Evolutionary conservation across 2,888 invertebrate species (phyloP).

Genomic region (Dromius quadrimaculatus): DNA sequence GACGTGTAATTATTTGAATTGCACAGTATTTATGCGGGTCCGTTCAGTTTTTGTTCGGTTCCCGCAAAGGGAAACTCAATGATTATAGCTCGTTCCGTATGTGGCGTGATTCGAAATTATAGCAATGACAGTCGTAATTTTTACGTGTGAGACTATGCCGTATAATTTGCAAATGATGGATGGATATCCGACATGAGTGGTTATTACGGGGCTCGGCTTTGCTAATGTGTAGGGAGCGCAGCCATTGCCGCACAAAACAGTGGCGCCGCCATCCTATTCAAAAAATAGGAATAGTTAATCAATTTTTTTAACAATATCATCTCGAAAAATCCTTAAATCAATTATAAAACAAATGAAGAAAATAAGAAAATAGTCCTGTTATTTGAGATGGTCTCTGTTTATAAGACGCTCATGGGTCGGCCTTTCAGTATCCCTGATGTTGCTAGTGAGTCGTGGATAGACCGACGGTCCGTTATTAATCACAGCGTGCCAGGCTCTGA

Average conservation of each 20-base stretch:
- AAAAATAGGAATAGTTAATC: no score
- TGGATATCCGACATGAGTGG: slow-evolving; percentile 64
- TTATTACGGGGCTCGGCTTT: slow-evolving; percentile 61
- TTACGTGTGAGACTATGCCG: slow-evolving; percentile 63
- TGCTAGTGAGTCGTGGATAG: background rate
- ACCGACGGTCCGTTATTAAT: slow-evolving; percentile 62
- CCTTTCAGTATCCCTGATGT: background rate
- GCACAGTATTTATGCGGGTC: slow-evolving; percentile 60
- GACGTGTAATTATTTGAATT: slow-evolving; percentile 62
- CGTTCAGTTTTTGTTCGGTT: slow-evolving; percentile 48
- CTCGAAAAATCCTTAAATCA: background rate
- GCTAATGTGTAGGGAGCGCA: slow-evolving; percentile 57
- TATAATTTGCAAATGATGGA: slow-evolving; percentile 66
- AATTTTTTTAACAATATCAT: background rate
- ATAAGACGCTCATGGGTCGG: background rate
- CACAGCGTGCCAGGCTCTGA: slow-evolving; percentile 62
- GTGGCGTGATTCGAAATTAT: slow-evolving; percentile 63
- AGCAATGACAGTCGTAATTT: slow-evolving; percentile 65
- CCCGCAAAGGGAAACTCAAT: slow-evolving; percentile 44
- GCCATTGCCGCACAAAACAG: slow-evolving; percentile 17
- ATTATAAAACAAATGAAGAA: background rate
- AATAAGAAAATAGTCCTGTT: background rate
- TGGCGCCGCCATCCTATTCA: slow-evolving; percentile 30
- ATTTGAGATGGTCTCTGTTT: background rate
- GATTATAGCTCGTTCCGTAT: slow-evolving; percentile 54